Evolutionary conservation across 2,888 invertebrate genomes (phyloP).

Genomic region (Drosophila parthenogenetica): DNA sequence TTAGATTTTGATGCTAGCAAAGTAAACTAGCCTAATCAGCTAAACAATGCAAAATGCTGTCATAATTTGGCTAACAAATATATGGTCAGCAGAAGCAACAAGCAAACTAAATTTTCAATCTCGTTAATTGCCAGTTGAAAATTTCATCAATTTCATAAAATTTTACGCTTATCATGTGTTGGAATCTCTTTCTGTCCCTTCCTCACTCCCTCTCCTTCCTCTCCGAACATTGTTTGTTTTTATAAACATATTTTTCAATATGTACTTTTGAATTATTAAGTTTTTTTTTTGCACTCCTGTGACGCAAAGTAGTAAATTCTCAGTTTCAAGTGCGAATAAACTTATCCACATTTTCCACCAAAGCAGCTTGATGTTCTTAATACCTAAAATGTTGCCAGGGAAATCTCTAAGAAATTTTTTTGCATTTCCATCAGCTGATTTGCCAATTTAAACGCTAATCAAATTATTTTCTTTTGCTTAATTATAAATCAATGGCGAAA

Average conservation of each 20-base stretch:
- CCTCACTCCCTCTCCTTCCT: background rate
- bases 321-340: constrained; percentile 61
- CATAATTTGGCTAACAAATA: constrained; percentile 7
- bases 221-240: constrained; percentile 63
- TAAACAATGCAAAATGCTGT: constrained; percentile 20
- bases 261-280: constrained; percentile 68
- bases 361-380: constrained; percentile 5
- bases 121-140: constrained; percentile 50
- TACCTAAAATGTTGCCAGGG: constrained; percentile 2
- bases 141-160: constrained; percentile 70
- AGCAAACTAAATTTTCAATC: constrained; percentile 42
- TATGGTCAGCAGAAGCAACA: constrained; percentile 2
- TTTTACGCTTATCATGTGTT: constrained; percentile 70
- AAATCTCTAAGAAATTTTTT: background rate
- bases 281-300: constrained; percentile 55
- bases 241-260: constrained; percentile 66
- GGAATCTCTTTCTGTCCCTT: constrained; percentile 13
- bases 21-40: constrained; percentile 15
- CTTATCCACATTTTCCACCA: constrained; percentile 52
- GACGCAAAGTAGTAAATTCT: constrained; percentile 76
- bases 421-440: constrained; percentile 34
- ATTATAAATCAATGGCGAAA: constrained; percentile 57
- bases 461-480: constrained; percentile 37
- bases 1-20: background rate
- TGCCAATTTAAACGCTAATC: constrained; percentile 6